Base-by-base conservation (phyloP, 2,888 invertebrate genomes). In the Automeris io region DNA sequence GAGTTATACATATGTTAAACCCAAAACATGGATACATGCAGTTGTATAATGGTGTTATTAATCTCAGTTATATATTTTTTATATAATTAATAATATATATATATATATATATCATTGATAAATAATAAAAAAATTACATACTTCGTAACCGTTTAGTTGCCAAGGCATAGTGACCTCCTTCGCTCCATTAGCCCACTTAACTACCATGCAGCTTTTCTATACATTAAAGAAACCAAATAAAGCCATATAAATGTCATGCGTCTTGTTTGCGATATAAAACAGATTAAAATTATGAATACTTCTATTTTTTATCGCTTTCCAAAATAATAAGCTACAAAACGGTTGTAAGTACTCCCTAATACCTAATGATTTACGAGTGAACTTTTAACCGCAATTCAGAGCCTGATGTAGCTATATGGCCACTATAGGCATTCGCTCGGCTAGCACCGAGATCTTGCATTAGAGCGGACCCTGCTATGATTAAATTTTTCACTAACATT, bases 131-230 rank as follows among this genome's bases (percentile, higher is more conserved):
- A 46, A 51, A 63, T 54, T 75, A 85, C 86, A 77, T 86, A 86
- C 86, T 67, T 72, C 70, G 57, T 68, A 58, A 66, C 61, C 62
- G 67, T 80, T 71, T 60, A 86, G 82, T 76, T 82, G 79, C 79
- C 80, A 77, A 80, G 86, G 86, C 83, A 86, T 77, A 67, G 78
- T 67, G 69, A 86, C 85, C 73, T 71, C 75, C 63, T 70, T 82
- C 57, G 83, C 85, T 63, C 79, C 85, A 66, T 80, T 85, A 71
- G 68, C 76, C 86, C 86, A 86, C 61, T 76, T 86, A 85, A 86
- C 86, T 83, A 86, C 79, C 86, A 86, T 86, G 83, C 86, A 75
- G 82, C 86, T 72, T 51, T 61, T 79, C 86, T 86, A 85, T 49
- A 74, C 58, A 61, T 68, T 58, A 66, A 69, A 68, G 64, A 67